Base-by-base conservation (phyloP, 2,888 invertebrate species). In the Archaeoteleia sp. region DNA sequence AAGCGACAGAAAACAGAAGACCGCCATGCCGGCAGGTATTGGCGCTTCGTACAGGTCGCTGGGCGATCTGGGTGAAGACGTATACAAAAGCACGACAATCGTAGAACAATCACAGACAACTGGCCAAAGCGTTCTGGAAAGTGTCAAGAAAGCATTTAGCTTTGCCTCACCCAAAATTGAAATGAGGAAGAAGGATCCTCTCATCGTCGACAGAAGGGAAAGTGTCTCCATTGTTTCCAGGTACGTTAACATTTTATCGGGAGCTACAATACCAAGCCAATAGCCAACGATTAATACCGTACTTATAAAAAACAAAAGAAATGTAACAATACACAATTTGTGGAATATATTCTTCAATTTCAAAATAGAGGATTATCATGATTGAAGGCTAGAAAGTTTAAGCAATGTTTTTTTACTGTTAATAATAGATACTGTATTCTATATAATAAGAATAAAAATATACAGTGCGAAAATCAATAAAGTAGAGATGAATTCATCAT, bases 31-130 rank as follows among this genome's bases (percentile, higher is more conserved):
- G 84, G 88, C 88, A 79, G 87, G 88, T 83, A 88, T 89, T 86
- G 89, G 89, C 85, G 89, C 89, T 85, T 89, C 90, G 82, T 90
- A 90, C 87, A 88, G 88, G 78, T 89, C 88, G 78, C 86, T 90
- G 81, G 85, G 86, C 61, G 85, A 85, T 79, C 83, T 85, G 79
- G 86, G 86, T 78, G 89, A 89, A 80, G 87, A 89, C 83, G 89
- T 90, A 73, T 91, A 91, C 87, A 88, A 88, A 79, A 87, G 88
- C 78, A 91, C 91, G 40, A 90, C 90, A 48, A 83, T 85, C 78
- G 84, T 88, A 73, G 87, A 87, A 30, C 87, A 87, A 74, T 86
- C 87, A 75, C 88, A 87, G 78, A 86, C 85, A 71, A 86, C 85
- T 71, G 84, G 87, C 29, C 83, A 87, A 69, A 88, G 88, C 74